phyloP scores from a whole-genome alignment of 2,113 vertebrate species.

The Prochilodus magdalenae region DNA sequence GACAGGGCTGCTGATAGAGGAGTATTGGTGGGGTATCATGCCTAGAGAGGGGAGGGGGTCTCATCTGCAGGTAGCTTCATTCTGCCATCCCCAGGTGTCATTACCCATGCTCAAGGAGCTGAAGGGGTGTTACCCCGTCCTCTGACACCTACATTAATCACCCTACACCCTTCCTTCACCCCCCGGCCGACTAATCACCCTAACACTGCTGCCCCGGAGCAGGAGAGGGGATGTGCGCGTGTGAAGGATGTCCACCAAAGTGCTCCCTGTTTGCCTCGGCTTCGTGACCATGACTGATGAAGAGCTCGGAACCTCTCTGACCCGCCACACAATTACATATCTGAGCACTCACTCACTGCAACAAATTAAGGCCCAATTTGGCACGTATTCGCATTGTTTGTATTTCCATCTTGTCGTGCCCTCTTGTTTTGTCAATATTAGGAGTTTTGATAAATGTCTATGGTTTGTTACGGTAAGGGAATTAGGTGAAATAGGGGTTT shows the following conservation, averaged over 20 bases:
- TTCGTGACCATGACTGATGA: slow-evolving; percentile 76
- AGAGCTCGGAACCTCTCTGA: slow-evolving; percentile 75
- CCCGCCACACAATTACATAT: slow-evolving; percentile 79
- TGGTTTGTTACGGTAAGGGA: slow-evolving; percentile 38
- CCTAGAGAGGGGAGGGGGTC: slow-evolving; percentile 69
- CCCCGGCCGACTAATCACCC: slow-evolving; percentile 73
- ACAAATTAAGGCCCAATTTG: slow-evolving; percentile 49
- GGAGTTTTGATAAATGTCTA: slow-evolving; percentile 39
- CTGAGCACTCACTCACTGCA: slow-evolving; percentile 38
- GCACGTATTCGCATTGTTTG: slow-evolving; percentile 31
- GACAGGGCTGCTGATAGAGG: slow-evolving; percentile 86
- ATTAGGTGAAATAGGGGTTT: slow-evolving; percentile 32
- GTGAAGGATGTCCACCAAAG: slow-evolving; percentile 78
- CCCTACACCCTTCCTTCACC: slow-evolving; percentile 43
- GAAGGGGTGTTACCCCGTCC: slow-evolving; percentile 61
- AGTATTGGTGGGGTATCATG: slow-evolving; percentile 78
- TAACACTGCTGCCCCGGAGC: slow-evolving; percentile 54
- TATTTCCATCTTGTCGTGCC: slow-evolving; percentile 16
- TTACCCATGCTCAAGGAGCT: slow-evolving; percentile 74
- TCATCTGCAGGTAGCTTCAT: slow-evolving; percentile 70
- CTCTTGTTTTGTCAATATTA: slow-evolving; percentile 39
- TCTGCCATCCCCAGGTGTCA: slow-evolving; percentile 75
- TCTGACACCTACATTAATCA: slow-evolving; percentile 84
- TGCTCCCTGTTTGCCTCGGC: slow-evolving; percentile 76
- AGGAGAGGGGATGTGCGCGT: slow-evolving; percentile 64